Percentiles rank a stretch among this genome's conserved stretches.
Evolutionary conservation across 1,140 invertebrate species (phyloP).

Genomic region (Papilio polytes): DNA sequence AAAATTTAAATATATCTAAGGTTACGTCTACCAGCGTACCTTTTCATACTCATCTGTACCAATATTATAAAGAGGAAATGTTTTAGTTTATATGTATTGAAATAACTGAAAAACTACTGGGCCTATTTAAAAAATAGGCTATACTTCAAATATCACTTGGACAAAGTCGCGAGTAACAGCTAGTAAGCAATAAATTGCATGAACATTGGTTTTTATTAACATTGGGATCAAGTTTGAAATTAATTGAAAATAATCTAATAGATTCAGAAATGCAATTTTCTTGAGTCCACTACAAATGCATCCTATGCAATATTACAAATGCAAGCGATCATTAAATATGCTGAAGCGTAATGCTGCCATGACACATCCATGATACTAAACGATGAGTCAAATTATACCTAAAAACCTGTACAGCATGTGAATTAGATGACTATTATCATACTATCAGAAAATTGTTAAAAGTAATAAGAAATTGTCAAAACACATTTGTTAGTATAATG

Average conservation of each 20-base stretch:
- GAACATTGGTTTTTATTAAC: too few relatives aligned
- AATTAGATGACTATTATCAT: background rate
- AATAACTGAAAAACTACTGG: too few relatives aligned
- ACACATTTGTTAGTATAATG: background rate
- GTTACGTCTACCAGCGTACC: too few relatives aligned
- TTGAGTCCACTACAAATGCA: background rate
- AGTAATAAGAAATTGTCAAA: background rate
- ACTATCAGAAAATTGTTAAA: background rate
- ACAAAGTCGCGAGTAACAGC: too few relatives aligned
- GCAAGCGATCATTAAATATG: background rate
- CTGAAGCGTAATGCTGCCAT: background rate
- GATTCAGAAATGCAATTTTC: background rate
- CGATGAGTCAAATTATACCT: conserved; percentile 7
- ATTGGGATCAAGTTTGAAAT: too few relatives aligned
- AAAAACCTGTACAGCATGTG: background rate
- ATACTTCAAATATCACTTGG: too few relatives aligned
- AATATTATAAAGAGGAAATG: too few relatives aligned
- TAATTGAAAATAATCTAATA: background rate
- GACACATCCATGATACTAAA: background rate
- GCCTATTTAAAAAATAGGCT: too few relatives aligned
- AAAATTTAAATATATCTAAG: too few relatives aligned
- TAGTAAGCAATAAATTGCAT: too few relatives aligned
- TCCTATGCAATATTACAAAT: background rate
- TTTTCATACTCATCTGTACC: too few relatives aligned
- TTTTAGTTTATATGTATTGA: too few relatives aligned